A percentile compares a stretch with the other conserved stretches of the same genome.
These are phyloP conservation scores for Eupithecia vulgata DNA, from an alignment of 2,888 invertebrate species.

Conservation along the genomic window DNA sequence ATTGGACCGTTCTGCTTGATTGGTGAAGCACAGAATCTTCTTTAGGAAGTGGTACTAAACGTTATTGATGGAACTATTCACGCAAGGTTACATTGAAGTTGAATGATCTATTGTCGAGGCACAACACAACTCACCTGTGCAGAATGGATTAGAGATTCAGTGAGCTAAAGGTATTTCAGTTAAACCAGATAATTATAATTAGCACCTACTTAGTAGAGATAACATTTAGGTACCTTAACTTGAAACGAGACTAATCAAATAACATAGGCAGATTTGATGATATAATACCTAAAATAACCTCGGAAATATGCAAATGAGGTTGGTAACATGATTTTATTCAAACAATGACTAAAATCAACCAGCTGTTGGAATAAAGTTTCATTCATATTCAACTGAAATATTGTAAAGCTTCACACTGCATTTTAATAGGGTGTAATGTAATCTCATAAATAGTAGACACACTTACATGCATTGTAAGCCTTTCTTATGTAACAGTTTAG, in stretches of 20 bases:
- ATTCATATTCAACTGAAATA: constrained; percentile 5
- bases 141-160: background rate
- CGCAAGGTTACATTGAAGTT: constrained; percentile 35
- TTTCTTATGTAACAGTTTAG: constrained; percentile 29
- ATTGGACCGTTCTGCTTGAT: constrained; percentile 43
- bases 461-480: constrained; percentile 17
- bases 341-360: background rate
- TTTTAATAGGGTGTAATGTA: constrained; percentile 10
- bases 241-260: background rate
- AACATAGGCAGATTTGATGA: constrained; percentile 6
- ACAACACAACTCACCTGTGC: background rate
- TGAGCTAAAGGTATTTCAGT: background rate
- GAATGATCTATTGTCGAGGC: constrained; percentile 24
- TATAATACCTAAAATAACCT: background rate
- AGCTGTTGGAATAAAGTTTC: background rate
- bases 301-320: constrained; percentile 7
- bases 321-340: background rate
- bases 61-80: constrained; percentile 27
- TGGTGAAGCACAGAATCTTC: constrained; percentile 41
- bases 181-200: background rate
- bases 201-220: background rate
- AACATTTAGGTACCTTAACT: background rate
- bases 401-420: background rate
- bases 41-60: constrained; percentile 30
- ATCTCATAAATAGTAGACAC: constrained; percentile 11